These are phyloP conservation scores for Phylloscopus collybita DNA, from an alignment of 2,797 vertebrate species.

Conservation along the genomic window DNA sequence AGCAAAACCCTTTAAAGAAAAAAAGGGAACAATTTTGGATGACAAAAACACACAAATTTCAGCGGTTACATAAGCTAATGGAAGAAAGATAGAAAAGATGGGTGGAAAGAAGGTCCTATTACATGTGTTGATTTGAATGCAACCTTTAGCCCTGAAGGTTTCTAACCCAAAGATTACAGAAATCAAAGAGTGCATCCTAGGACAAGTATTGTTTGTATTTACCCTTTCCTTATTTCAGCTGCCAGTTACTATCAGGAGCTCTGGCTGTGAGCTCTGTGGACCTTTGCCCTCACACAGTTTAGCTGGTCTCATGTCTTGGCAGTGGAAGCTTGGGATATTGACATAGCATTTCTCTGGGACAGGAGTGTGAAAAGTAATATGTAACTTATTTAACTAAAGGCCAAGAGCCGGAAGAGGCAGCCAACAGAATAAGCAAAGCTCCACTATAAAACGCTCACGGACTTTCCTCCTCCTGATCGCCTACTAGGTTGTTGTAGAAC, in stretches of 20 bases:
- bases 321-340: neutral
- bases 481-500: neutral
- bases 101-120: neutral
- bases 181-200: neutral
- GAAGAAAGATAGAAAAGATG: neutral
- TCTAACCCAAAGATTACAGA: neutral
- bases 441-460: neutral
- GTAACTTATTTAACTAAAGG: constrained; percentile 41
- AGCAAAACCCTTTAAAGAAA: neutral
- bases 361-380: constrained; percentile 29
- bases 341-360: neutral
- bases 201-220: constrained; percentile 9
- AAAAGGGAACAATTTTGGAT: neutral
- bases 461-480: neutral
- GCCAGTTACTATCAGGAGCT: neutral
- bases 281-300: constrained; percentile 14
- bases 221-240: neutral
- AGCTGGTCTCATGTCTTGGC: neutral
- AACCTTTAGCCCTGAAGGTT: neutral
- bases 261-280: neutral
- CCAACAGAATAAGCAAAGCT: neutral
- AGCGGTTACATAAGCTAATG: neutral
- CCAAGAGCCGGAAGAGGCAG: neutral
- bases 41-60: neutral
- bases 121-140: neutral